These are phyloP conservation scores for Dysidea cf. avara DNA, from an alignment of 37 sponge, comb jelly and placozoan species.

Conservation along the genomic window DNA sequence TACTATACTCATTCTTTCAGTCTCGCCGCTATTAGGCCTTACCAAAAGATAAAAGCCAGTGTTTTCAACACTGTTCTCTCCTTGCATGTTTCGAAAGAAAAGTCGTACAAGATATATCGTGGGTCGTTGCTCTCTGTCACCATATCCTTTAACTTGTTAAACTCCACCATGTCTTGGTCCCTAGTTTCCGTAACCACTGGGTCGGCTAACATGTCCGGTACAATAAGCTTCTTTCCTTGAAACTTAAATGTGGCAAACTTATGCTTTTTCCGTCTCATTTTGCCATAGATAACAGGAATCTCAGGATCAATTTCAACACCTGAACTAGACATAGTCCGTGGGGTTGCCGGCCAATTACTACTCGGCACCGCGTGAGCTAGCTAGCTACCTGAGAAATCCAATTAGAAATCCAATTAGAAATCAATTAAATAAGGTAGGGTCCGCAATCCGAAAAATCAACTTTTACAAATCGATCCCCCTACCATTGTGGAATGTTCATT, in stretches of 20 bases:
- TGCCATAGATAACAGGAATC: constrained; percentile 20
- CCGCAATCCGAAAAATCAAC: no score
- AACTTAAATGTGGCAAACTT: constrained; percentile 63
- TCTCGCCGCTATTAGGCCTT: constrained; percentile 25
- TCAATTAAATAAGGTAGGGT: no score
- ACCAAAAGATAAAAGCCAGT: constrained; percentile 77
- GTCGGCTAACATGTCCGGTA: constrained; percentile 29
- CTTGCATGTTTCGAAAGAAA: constrained; percentile 52
- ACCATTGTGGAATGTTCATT: no score
- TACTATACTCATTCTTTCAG: no score
- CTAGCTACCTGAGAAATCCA: no score
- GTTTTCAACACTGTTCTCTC: constrained; percentile 51
- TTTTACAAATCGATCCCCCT: no score
- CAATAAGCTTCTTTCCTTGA: constrained; percentile 43
- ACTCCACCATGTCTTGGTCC: constrained; percentile 30
- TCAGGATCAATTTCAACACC: constrained; percentile 56
- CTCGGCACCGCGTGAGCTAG: no score
- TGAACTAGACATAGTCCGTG: constrained; percentile 78
- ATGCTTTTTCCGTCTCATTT: constrained; percentile 45
- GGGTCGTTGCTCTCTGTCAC: constrained; percentile 52
- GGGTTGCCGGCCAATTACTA: no score
- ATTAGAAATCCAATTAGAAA: no score
- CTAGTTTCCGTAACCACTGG: constrained; percentile 1
- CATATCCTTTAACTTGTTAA: constrained; percentile 12
- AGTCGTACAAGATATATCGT: constrained; percentile 63